A percentile compares a stretch with the other conserved stretches of the same genome.
phyloP scores from a whole-genome alignment of 2,113 vertebrate genomes.

The Bungarus multicinctus region DNA sequence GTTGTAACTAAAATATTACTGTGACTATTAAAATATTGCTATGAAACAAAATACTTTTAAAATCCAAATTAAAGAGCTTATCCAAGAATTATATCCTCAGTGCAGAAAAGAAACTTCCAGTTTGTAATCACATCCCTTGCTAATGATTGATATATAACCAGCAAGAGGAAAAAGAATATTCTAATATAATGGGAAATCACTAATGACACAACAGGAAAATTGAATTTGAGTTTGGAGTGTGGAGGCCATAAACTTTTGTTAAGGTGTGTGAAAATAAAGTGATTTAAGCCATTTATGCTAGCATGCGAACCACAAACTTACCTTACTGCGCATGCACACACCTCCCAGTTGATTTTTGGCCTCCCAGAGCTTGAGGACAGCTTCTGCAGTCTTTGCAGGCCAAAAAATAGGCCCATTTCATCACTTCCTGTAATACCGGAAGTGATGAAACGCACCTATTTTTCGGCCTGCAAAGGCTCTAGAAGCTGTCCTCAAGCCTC shows the following conservation, averaged over 20 bases:
- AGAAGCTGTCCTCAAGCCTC: no score
- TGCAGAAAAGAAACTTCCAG: not conserved
- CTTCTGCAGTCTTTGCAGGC: no score
- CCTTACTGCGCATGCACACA: no score
- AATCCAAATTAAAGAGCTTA: not conserved
- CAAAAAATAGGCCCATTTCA: no score
- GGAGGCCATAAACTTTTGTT: not conserved
- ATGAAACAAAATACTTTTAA: not conserved
- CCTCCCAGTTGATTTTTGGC: no score
- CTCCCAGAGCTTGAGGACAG: no score
- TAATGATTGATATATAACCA: not conserved
- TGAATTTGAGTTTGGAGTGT: not conserved
- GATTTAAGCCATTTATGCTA: no score
- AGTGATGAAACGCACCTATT: no score
- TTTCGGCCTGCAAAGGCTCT: no score
- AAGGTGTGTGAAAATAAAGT: not conserved
- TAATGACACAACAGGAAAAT: not conserved
- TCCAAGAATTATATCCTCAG: not conserved
- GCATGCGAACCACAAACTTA: no score
- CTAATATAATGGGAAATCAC: not conserved
- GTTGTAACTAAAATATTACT: not conserved
- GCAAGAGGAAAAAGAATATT: not conserved
- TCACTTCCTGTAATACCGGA: no score
- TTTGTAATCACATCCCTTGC: not conserved
- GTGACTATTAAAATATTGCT: not conserved